phyloP scores from a whole-genome alignment of 1,140 invertebrate genomes.

The Scaptomyza graminum region DNA sequence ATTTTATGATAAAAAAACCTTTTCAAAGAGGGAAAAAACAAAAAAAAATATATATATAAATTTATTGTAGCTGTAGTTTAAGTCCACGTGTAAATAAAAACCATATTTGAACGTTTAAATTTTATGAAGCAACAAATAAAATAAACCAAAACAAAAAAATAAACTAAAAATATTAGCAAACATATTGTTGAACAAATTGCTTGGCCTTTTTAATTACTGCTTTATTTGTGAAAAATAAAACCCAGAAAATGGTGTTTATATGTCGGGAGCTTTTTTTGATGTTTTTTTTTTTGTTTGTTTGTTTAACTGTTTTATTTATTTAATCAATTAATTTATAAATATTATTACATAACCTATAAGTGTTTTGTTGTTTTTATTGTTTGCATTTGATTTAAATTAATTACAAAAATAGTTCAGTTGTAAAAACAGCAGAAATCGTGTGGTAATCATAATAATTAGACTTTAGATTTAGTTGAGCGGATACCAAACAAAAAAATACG shows the following conservation, averaged over 20 bases:
- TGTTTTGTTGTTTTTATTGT: constrained; percentile 54
- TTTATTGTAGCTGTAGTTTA: constrained; percentile 46
- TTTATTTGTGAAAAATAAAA: constrained; percentile 32
- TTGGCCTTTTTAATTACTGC: constrained; percentile 36
- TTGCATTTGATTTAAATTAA: constrained; percentile 67
- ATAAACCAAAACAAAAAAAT: constrained; percentile 43
- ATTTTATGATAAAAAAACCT: constrained; percentile 47
- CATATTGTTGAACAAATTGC: constrained; percentile 48
- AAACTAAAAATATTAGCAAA: constrained; percentile 49
- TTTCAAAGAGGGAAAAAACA: constrained; percentile 38
- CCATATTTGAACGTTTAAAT: constrained; percentile 76
- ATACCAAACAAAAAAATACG: constrained; percentile 46
- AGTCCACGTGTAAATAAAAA: constrained; percentile 67
- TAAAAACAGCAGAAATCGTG: constrained; percentile 63
- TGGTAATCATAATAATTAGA: constrained; percentile 53
- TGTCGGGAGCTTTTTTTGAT: constrained; percentile 39
- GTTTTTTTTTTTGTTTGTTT: constrained; percentile 47
- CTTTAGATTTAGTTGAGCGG: constrained; percentile 72
- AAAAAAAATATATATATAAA: constrained; percentile 44
- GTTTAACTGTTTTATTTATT: constrained; percentile 75
- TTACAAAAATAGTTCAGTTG: constrained; percentile 81
- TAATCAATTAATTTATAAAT: constrained; percentile 83
- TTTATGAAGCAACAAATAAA: constrained; percentile 61
- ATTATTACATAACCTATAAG: constrained; percentile 79
- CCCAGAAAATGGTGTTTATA: constrained; percentile 43